Evolutionary conservation across 2,888 invertebrate genomes (phyloP).

Genomic region (Auanema freiburgensis): DNA sequence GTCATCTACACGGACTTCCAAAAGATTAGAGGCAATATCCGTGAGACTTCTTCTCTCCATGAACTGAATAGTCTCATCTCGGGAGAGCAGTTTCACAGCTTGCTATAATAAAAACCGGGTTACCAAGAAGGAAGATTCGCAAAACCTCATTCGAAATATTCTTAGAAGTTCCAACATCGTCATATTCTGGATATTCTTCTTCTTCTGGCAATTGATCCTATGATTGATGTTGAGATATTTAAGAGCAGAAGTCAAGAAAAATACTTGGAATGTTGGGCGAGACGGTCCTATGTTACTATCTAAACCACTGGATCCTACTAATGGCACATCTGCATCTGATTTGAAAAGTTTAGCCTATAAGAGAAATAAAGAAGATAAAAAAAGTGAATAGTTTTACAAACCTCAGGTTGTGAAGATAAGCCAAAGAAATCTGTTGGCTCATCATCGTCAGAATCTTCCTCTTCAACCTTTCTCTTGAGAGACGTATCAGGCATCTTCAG

Average conservation of each 20-base stretch:
- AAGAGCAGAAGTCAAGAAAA: too few relatives aligned
- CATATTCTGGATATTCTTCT: too few relatives aligned
- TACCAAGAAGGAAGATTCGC: neutral
- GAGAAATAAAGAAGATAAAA: neutral
- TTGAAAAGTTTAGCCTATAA: constrained; percentile 12
- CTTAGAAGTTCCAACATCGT: too few relatives aligned
- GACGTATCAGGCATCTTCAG: neutral
- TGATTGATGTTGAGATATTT: too few relatives aligned
- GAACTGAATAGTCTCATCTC: constrained; percentile 48
- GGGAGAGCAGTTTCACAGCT: constrained; percentile 39
- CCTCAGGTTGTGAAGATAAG: constrained; percentile 26
- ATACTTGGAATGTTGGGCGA: constrained; percentile 23
- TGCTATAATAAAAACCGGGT: constrained; percentile 21
- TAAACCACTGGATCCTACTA: constrained; percentile 25
- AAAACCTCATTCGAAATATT: too few relatives aligned
- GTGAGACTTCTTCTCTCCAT: constrained; percentile 44
- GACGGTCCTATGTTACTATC: constrained; percentile 42
- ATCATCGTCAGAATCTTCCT: constrained; percentile 28
- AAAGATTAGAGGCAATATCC: constrained; percentile 49
- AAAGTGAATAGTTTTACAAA: neutral
- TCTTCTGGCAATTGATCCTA: constrained; percentile 18
- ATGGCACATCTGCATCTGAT: constrained; percentile 19
- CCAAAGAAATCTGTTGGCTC: constrained; percentile 41
- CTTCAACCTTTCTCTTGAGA: constrained; percentile 15
- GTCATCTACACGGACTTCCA: constrained; percentile 59